Base-by-base conservation (phyloP, 2,888 invertebrate genomes). In the Ceratothoa steindachneri region DNA sequence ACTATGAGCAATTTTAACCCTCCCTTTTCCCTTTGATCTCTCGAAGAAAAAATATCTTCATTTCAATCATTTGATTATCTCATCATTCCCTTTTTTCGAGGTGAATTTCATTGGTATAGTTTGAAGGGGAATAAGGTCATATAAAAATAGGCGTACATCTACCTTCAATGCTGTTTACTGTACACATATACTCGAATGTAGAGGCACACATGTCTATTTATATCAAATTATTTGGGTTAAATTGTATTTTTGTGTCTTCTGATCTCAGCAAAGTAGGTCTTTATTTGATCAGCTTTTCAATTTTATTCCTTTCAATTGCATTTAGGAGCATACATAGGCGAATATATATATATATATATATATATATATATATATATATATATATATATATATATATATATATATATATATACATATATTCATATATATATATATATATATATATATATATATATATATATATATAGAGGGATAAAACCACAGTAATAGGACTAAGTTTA, bases 221-320 rank as follows among this genome's bases (percentile, higher is more conserved):
- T 19, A 12, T 55, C 19, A 55, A 55, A 55, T 55, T 55, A 55
- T 55, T 55, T 55, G 12, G 15, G 5, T 19, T 55, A 55, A 55
- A 55, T 55, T 55, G 19, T 19, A 55, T 12, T 55, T 55, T 55
- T 55, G 19, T 55, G 5, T 55, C 55, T 55, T 55, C 19, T 55
- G 55, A 55, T 55, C 55, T 55, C 19, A 55, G 24, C 7, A 55
- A 55, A 55, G 19, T 55, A 55, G 55, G 19, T 22, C 19, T 55
- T 55, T 55, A 55, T 55, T 19, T 55, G 55, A 55, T 55, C 55
- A 55, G 19, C 55, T 55, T 55, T 55, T 55, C 55, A 7, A 55
- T 55, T 55, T 55, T 22, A 55, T 55, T 55, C 19, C 55, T 7
- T 55, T 55, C 55, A 55, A 41, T 41, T 41, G 15, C 5, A 41